Evolutionary conservation across 1,140 invertebrate species (phyloP).

Genomic region (Cephus cinctus): DNA sequence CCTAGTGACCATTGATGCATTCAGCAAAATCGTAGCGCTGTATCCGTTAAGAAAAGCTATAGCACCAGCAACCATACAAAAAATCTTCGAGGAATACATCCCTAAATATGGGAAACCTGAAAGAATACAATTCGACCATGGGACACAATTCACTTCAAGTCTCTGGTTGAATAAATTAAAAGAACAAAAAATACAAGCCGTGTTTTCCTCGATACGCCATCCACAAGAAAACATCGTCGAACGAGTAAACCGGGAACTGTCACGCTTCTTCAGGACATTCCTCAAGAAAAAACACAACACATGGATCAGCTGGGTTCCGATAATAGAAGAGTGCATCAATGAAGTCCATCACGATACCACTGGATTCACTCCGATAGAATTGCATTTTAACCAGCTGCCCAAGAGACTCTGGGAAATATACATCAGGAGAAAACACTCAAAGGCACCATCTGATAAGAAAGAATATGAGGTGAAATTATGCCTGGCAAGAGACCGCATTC

Average conservation of each 20-base stretch:
- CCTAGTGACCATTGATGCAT: no score
- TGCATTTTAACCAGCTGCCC: background rate
- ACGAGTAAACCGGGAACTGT: background rate
- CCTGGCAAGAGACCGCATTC: no score
- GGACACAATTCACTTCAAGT: constrained; percentile 10
- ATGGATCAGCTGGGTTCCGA: no score
- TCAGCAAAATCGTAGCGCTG: no score
- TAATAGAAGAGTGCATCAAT: background rate
- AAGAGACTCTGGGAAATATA: background rate
- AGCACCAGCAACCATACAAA: no score
- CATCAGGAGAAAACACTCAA: background rate
- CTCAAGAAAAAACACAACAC: background rate
- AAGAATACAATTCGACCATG: no score
- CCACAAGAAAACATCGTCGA: constrained; percentile 10
- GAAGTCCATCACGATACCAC: background rate
- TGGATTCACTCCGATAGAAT: background rate
- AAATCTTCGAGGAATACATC: no score
- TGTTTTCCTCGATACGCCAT: constrained; percentile 11
- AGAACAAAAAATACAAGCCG: background rate
- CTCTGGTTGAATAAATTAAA: constrained; percentile 2
- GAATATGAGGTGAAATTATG: no score
- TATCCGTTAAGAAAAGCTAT: no score
- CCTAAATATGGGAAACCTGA: no score
- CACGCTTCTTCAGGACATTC: background rate
- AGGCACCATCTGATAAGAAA: no score